Conservation (phyloP, 2,888 invertebrate species). For the Rhagophthalmus giganteus region DNA sequence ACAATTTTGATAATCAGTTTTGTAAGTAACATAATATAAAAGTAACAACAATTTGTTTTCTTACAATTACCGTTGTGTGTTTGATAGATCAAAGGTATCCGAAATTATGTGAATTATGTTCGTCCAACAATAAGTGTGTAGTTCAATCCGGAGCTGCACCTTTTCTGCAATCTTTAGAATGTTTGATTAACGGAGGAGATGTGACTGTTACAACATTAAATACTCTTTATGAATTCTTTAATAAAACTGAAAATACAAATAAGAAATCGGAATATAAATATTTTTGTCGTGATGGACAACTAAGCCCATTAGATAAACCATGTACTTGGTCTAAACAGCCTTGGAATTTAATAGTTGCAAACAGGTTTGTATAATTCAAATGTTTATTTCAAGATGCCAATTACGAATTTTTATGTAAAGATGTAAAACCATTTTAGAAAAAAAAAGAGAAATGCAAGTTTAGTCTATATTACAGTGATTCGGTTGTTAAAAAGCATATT, state of each 20-base stretch:
- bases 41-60: neutral
- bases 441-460: no score
- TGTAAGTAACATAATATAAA: constrained; percentile 58
- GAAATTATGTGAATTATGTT: constrained; percentile 61
- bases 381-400: constrained; percentile 2
- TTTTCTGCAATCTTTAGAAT: constrained; percentile 57
- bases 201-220: constrained; percentile 60
- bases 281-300: constrained; percentile 48
- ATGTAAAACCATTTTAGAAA: neutral
- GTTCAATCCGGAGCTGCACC: constrained; percentile 45
- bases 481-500: no score
- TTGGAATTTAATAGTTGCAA: constrained; percentile 61
- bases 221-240: constrained; percentile 47
- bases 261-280: constrained; percentile 40
- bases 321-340: constrained; percentile 68
- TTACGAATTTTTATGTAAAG: no score
- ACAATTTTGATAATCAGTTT: constrained; percentile 52
- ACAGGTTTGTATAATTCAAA: constrained; percentile 53
- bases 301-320: constrained; percentile 46
- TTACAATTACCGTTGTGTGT: no score
- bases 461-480: no score
- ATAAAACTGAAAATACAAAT: constrained; percentile 28
- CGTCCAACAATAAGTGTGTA: constrained; percentile 38
- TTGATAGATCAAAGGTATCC: constrained; percentile 28
- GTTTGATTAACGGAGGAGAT: constrained; percentile 59